A percentile compares a stretch with the other conserved stretches of the same genome.
Conservation (phyloP, 2,888 invertebrate species). For the Ophion slaviceki region DNA sequence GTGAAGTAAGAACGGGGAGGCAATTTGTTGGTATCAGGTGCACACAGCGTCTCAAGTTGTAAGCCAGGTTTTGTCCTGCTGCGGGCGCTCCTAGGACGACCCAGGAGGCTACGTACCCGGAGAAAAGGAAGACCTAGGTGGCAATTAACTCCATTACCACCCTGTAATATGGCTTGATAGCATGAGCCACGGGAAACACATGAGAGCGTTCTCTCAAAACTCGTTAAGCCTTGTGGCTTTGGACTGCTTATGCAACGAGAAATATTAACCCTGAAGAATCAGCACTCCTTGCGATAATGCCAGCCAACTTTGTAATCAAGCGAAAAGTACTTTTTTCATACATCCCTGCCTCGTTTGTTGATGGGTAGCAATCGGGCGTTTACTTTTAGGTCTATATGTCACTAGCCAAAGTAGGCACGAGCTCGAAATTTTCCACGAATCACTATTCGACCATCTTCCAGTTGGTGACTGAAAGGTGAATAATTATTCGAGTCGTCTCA, state of each 20-base stretch:
- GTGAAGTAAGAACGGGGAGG: constrained; percentile 66
- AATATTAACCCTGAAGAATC: constrained; percentile 59
- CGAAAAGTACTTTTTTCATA: background rate
- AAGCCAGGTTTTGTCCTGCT: constrained; percentile 78
- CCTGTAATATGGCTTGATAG: constrained; percentile 79
- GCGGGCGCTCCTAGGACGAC: constrained; percentile 63
- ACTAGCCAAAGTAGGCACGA: background rate
- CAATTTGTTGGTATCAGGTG: constrained; percentile 84
- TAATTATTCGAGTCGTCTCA: no score
- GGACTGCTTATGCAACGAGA: constrained; percentile 68
- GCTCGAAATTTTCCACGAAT: no score
- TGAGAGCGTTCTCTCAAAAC: constrained; percentile 74
- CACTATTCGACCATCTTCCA: no score
- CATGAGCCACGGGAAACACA: constrained; percentile 72
- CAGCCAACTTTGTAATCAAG: background rate
- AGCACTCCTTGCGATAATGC: constrained; percentile 37
- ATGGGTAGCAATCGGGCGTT: background rate
- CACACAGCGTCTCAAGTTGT: constrained; percentile 81
- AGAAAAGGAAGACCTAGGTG: constrained; percentile 64
- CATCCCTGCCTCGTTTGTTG: background rate
- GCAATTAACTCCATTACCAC: constrained; percentile 84
- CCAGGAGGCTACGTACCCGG: constrained; percentile 35
- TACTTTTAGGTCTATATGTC: background rate
- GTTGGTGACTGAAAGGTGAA: no score
- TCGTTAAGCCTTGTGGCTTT: constrained; percentile 81